Evolutionary conservation across 2,797 vertebrate species (phyloP), one percentile per base, ranked within the genome.

Genomic region (Linurgus olivaceus): DNA sequence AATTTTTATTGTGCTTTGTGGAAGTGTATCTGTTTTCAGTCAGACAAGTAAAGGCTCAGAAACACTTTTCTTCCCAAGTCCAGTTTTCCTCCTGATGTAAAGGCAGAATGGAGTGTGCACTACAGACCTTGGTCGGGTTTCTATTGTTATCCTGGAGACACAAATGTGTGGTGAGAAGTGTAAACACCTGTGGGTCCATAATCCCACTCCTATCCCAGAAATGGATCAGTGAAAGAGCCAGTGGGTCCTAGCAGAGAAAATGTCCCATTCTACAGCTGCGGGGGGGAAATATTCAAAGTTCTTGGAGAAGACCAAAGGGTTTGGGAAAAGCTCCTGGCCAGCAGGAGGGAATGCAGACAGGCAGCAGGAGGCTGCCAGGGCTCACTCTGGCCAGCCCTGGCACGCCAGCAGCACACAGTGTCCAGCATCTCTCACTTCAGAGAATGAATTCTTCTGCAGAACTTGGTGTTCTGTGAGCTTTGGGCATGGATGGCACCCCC

Each of bases 341-440:
- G 72, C 10, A 72, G 57, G 74, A 88, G 70, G 35, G 50, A 57
- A 38, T n/a, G 63, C 28, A 92, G 66, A 68, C 45, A 77, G 63
- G 65, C 17, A 1, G 59, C 50, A 72, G 58, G 11, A 79, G 48
- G 25, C 73, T 88, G 89, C 89, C 89, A 92, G 89, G 58, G 57
- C 76, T 82, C 86, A 62, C 0, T 4, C 28, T 11, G 0, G 68
- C 52, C 94, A 94, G 62, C 66, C 52, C 76, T 81, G 78, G 78
- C 9, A 0, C 0, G 4, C 63, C 86, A 76, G 67, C 47, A 94
- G 83, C 83, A 70, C 75, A 33, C 1, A 0, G 12, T 11, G 66
- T 55, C 74, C 88, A 89, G n/a, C 70, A 42, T 10, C 73, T 81
- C 44, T 2, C 25, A 4, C 54, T 44, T 28, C 76, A 86, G 57